A percentile compares a stretch with the other conserved stretches of the same genome.
Conservation (phyloP, 2,797 vertebrate genomes). For the Sebastes vulpes region DNA sequence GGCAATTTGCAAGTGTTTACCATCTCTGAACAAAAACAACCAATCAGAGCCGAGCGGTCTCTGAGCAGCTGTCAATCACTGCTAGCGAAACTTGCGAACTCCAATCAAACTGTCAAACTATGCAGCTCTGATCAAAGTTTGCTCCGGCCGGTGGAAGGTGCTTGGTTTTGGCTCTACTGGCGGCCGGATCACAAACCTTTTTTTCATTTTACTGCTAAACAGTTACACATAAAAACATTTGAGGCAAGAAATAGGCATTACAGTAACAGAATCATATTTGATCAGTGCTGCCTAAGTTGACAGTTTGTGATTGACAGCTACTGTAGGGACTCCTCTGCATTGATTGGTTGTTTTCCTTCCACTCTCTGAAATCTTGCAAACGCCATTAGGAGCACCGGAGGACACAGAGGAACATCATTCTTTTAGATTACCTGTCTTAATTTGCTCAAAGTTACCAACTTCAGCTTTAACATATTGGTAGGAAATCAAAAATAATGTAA, state of each 20-base stretch:
- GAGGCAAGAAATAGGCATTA: neutral
- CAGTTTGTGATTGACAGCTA: no score
- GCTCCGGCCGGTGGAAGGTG: neutral
- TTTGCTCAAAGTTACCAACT: no score
- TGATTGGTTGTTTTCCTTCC: no score
- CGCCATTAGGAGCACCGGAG: no score
- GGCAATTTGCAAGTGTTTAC: neutral
- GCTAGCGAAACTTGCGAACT: neutral
- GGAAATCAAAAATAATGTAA: neutral
- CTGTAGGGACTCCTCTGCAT: no score
- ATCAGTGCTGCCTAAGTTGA: neutral
- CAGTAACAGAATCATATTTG: neutral
- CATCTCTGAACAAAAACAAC: neutral
- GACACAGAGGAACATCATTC: no score
- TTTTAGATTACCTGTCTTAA: no score
- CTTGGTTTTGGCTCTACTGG: neutral
- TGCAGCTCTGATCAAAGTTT: neutral
- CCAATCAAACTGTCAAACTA: neutral
- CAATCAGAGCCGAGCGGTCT: neutral
- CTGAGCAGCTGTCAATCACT: neutral
- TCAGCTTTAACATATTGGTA: no score
- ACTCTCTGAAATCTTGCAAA: no score
- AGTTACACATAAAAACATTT: neutral
- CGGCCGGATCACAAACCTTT: no score
- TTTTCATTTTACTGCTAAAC: no score